phyloP scores from a whole-genome alignment of 2,888 invertebrate species.

The Caenorhabditis doughertyi region DNA sequence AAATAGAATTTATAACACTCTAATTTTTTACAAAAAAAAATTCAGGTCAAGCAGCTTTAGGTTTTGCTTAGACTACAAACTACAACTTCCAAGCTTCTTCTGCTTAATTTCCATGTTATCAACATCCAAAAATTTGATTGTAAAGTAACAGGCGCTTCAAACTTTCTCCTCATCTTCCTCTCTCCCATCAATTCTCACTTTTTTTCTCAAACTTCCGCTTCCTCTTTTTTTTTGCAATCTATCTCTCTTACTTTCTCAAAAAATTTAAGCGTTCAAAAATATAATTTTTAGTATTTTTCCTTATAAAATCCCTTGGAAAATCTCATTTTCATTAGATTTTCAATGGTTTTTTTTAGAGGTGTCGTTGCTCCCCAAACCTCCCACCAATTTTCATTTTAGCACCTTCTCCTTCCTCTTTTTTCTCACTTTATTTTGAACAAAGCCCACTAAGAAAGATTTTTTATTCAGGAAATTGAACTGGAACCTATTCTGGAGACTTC shows the following conservation, averaged over 20 bases:
- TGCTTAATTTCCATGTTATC: too few relatives aligned
- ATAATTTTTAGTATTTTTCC: too few relatives aligned
- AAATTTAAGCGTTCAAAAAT: not conserved
- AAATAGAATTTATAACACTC: too few relatives aligned
- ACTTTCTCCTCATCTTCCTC: not conserved
- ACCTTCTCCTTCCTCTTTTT: not conserved
- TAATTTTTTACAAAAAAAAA: too few relatives aligned
- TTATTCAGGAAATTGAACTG: constrained; percentile 34
- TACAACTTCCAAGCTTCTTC: too few relatives aligned
- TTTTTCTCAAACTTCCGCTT: constrained; percentile 3
- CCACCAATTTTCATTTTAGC: not conserved
- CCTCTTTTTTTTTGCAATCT: not conserved
- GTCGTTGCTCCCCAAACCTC: too few relatives aligned
- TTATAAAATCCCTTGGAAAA: too few relatives aligned
- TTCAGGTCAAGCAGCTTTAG: too few relatives aligned
- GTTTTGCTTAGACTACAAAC: too few relatives aligned
- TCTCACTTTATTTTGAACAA: not conserved
- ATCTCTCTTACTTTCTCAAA: not conserved
- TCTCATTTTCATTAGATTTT: too few relatives aligned
- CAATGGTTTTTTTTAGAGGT: too few relatives aligned
- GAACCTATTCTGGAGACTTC: not conserved
- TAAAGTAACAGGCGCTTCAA: not conserved
- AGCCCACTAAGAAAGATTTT: too few relatives aligned
- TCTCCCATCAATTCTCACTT: not conserved
- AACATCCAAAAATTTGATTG: not conserved